Base-by-base conservation (phyloP, 2,113 vertebrate species). In the Zosterops japonicus region DNA sequence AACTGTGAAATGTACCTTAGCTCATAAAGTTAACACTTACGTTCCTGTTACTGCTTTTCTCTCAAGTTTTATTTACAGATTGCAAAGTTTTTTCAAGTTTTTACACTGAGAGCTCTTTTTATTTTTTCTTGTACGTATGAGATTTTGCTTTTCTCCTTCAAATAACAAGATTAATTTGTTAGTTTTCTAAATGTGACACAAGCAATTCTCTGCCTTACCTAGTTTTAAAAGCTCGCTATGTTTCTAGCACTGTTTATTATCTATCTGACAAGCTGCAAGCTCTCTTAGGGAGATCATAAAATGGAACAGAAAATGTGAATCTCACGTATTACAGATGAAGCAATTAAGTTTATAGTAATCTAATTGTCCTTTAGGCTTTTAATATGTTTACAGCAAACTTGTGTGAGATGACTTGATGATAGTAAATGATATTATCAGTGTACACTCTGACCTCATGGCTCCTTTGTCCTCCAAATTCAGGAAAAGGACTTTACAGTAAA, bases 51-150 rank as follows among this genome's bases (percentile, higher is more conserved):
- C 39, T 42, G 8, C 24, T 33, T 59, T 89, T 67, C 7, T 81
- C 36, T 68, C 10, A 20, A 29, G 60, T 42, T 88, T 39, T 67
- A 6, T 91, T 55, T 78, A 31, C 55, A 63, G 39, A 16, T 59
- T 33, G 35, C 9, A 11, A 4, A 47, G 22, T 22, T 93, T 50
- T n/a, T 13, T 19, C 50, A 70, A 18, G 56, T 31, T 78, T 65
- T 67, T 84, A 33, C 29, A 28, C 5, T 25, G 44, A 63, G 41
- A n/a, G 7, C 5, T 63, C 19, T 50, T 63, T 13, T 16, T 12
- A 0, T 44, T 31, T 13, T 41, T 91, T 79, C 53, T 82, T 1
- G 2, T 68, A 11, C 3, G 0, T 44, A 7, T 0, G 10, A 69
- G 7, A 8, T 63, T 72, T 86, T 69, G 19, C 13, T 89, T 64